phyloP scores from a whole-genome alignment of 2,888 invertebrate species.

The Tolmerus cingulatus region DNA sequence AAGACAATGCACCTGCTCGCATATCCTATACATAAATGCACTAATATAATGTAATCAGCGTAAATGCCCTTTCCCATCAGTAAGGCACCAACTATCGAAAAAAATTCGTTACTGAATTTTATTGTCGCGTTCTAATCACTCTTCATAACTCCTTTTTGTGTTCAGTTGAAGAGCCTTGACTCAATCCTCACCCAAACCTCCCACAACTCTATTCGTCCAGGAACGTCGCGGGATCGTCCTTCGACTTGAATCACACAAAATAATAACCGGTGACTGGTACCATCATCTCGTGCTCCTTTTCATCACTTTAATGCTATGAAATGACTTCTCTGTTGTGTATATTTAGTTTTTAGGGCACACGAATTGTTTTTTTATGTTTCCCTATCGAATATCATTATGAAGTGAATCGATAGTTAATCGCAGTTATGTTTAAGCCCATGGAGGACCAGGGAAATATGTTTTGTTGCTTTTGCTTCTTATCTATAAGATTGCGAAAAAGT shows the following conservation, averaged over 20 bases:
- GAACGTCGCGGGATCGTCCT: neutral
- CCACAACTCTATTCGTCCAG: neutral
- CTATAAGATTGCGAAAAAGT: neutral
- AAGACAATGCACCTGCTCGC: neutral
- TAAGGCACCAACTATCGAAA: neutral
- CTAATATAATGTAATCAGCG: neutral
- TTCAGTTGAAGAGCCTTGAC: neutral
- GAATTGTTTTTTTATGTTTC: neutral
- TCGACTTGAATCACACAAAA: neutral
- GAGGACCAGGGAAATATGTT: neutral
- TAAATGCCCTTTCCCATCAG: neutral
- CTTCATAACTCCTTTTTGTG: neutral
- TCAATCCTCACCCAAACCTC: neutral
- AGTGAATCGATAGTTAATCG: neutral
- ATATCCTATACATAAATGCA: neutral
- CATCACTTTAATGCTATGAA: slow-evolving; percentile 14
- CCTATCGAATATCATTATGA: neutral
- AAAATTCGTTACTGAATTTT: neutral
- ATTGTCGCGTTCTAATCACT: neutral
- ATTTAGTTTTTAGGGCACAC: slow-evolving; percentile 35
- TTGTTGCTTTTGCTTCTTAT: neutral
- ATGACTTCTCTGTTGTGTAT: slow-evolving; percentile 8
- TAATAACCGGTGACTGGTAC: slow-evolving; percentile 43
- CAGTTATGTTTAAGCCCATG: neutral
- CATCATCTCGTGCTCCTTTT: slow-evolving; percentile 27